phyloP scores from a whole-genome alignment of 1,140 invertebrate genomes.

The Musca vetustissima region DNA sequence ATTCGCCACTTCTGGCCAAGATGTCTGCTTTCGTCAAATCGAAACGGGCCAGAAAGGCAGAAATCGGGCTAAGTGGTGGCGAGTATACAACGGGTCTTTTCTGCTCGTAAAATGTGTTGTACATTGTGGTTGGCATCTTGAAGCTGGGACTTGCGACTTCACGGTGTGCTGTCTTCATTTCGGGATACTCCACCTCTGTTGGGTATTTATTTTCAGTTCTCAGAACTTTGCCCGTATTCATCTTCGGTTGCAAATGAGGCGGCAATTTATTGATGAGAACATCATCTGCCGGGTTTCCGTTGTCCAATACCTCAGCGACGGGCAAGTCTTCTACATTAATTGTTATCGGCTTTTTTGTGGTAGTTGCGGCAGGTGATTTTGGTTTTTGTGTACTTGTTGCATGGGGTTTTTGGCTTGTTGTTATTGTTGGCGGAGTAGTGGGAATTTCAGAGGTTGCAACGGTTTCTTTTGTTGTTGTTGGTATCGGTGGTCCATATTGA shows the following conservation, averaged over 20 bases:
- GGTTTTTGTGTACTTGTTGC: not conserved
- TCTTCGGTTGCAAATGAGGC: not conserved
- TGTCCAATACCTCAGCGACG: not conserved
- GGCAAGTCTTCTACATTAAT: constrained; percentile 31
- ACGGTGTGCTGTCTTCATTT: too few relatives aligned
- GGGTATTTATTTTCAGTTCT: constrained; percentile 23
- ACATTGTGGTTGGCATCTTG: not conserved
- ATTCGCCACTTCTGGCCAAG: constrained; percentile 32
- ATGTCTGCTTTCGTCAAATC: constrained; percentile 37
- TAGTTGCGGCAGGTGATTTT: not conserved
- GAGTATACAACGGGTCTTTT: not conserved
- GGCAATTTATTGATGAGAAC: not conserved
- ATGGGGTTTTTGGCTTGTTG: not conserved
- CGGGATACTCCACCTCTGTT: not conserved
- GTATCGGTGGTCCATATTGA: not conserved
- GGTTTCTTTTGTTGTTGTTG: not conserved
- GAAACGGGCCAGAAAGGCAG: constrained; percentile 35
- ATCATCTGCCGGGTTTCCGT: constrained; percentile 23
- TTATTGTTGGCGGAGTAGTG: not conserved
- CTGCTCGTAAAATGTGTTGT: not conserved
- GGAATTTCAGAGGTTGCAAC: not conserved
- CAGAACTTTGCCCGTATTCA: not conserved
- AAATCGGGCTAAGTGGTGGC: constrained; percentile 29
- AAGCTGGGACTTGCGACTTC: constrained; percentile 23
- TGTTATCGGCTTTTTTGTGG: constrained; percentile 2